Evolutionary conservation across 1,140 invertebrate species (phyloP), one percentile per base, ranked within the genome.

Genomic region (Apis cerana): DNA sequence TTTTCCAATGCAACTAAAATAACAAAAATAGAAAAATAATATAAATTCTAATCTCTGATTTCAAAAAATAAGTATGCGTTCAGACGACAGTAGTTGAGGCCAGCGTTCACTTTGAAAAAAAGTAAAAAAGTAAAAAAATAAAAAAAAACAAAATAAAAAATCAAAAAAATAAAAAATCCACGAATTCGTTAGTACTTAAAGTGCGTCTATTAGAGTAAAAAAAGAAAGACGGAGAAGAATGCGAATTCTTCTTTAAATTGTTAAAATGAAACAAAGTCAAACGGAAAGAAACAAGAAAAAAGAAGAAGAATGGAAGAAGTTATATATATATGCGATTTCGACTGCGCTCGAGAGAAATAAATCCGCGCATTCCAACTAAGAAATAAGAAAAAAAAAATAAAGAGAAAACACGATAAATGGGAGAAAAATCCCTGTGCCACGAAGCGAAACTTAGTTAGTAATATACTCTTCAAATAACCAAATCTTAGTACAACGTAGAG

Each of bases 401-500:
- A 62, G 15, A 62, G 17, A 62, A 62, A 9, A 62, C 5, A 59
- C 0, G 21, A 59, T 5, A 68, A 72, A 75, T 33, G 43, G 74
- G 64, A 69, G 61, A 76, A 67, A 82, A 68, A 88, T 84, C 80
- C 82, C 81, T 90, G 88, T 91, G 90, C 86, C 88, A 89, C 78
- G 68, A 81, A 87, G 71, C 76, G 76, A 69, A 69, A 82, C 79
- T 82, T 90, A 91, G 88, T 90, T 91, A 90, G 70, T 85, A 86
- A 72, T 75, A 85, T 87, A 90, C 72, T 81, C 82, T 90, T 69
- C 83, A 85, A 62, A 87, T 92, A 91, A 91, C 91, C 91, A 92
- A 93, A 92, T 91, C 90, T 80, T 92, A 93, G 91, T 92, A 92
- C 91, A 93, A 92, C 87, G 85, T 89, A 90, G 85, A 69, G 71